Percentiles rank a stretch among this genome's conserved stretches.
Evolutionary conservation across 1,140 invertebrate genomes (phyloP).

Genomic region (Drosophila lini): DNA sequence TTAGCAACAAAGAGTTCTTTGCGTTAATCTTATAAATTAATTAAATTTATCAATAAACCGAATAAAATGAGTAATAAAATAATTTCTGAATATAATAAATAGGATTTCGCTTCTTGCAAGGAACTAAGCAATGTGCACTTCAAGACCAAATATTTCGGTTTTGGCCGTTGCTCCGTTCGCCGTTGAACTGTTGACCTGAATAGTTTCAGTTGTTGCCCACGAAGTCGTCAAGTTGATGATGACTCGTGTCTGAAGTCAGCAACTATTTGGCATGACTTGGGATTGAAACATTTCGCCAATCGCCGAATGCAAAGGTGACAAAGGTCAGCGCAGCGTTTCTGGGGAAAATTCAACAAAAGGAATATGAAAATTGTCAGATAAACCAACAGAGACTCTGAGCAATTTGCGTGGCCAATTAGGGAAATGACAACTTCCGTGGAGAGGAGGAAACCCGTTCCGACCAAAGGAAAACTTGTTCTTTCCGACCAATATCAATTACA

Average conservation of each 20-base stretch:
- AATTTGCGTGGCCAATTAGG: constrained; percentile 55
- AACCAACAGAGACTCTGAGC: constrained; percentile 21
- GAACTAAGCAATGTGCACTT: constrained; percentile 55
- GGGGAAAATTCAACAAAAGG: constrained; percentile 27
- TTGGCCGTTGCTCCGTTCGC: constrained; percentile 28
- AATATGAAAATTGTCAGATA: constrained; percentile 30
- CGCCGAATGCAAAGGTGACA: constrained; percentile 55
- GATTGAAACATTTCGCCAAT: constrained; percentile 78
- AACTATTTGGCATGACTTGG: constrained; percentile 26
- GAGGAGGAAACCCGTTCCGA: constrained; percentile 36
- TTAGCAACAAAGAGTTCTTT: background rate
- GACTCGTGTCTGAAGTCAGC: constrained; percentile 67
- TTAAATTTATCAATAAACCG: background rate
- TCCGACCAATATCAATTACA: constrained; percentile 69
- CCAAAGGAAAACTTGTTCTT: constrained; percentile 55
- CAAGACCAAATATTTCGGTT: constrained; percentile 48
- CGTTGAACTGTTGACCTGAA: constrained; percentile 75
- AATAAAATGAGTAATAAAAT: background rate
- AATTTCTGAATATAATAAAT: background rate
- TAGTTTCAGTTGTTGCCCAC: constrained; percentile 58
- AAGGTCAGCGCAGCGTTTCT: constrained; percentile 43
- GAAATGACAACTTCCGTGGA: constrained; percentile 31
- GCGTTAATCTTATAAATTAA: background rate
- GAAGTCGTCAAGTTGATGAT: constrained; percentile 65
- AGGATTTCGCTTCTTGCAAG: constrained; percentile 1